Base-by-base conservation (phyloP, 2,797 vertebrate species). In the Gymnoscopelus microlampas region DNA sequence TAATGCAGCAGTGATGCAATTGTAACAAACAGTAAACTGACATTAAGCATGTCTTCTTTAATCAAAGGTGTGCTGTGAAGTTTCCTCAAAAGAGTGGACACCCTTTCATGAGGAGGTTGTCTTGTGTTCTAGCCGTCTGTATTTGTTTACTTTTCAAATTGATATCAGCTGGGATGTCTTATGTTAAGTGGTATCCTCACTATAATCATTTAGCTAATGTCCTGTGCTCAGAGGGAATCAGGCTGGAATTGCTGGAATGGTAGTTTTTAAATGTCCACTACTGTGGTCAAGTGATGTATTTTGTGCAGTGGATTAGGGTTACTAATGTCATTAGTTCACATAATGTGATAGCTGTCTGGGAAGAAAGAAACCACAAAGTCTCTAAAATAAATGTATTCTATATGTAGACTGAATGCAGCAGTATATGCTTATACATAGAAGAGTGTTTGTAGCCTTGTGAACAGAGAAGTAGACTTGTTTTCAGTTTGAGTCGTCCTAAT, bases 121-220 rank as follows among this genome's bases (percentile, higher is more conserved):
- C 2, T 44, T 10, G 8, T 44, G 39, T 44, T 44, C 39, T 44
- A 44, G 39, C 7, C 39, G 8, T 44, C 39, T 44, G 39, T 6
- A 35, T 44, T 9, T 19, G n/a, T 15, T 51, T 50, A 50, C 48
- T 61, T 68, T 68, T 69, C 26, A 14, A 76, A 75, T 64, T 29
- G 29, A 74, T 73, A 56, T 86, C 82, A 79, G 71, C 67, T 74
- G 74, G 32, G n/a, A 24, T 58, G 39, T 56, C 53, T 78, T 74
- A 51, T 23, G 39, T 60, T 68, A 72, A 68, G 23, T 76, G 5
- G 51, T 56, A 49, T 60, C 49, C n/a, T 70, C 15, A 13, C 56
- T 39, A 14, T 44, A 57, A 53, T 59, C 65, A 80, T 82, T 71
- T 54, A 24, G 3, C 49, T 47, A 68, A 76, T 69, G 60, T 74